Conservation (phyloP, 2,797 vertebrate species). For the Myotis pilosus region DNA sequence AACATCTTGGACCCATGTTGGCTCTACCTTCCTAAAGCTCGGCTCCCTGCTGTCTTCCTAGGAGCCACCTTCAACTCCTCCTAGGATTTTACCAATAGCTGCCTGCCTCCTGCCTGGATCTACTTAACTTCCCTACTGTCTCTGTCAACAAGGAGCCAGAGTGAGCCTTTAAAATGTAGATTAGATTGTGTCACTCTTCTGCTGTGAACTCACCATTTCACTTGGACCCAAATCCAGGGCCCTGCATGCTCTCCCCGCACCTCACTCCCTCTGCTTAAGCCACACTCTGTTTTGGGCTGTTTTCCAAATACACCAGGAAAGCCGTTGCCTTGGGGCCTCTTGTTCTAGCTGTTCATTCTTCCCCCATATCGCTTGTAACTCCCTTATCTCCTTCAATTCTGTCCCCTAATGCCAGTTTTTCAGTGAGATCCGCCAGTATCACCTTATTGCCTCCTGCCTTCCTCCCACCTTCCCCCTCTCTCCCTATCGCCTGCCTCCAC, state of each 20-base stretch:
- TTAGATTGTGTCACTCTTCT: neutral
- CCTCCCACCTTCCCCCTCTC: neutral
- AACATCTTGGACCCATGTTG: neutral
- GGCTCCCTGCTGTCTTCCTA: neutral
- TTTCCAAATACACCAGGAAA: neutral
- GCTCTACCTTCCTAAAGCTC: neutral
- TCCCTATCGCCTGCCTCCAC: rapidly evolving
- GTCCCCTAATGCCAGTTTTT: neutral
- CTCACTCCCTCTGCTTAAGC: neutral
- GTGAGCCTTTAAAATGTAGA: neutral
- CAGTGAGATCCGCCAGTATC: neutral
- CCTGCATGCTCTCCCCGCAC: rapidly evolving
- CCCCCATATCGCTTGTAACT: neutral
- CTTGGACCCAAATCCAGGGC: neutral
- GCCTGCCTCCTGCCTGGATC: neutral
- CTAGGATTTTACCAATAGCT: no score
- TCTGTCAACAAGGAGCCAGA: neutral
- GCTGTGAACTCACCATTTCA: neutral
- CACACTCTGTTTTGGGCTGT: neutral
- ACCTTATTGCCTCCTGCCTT: neutral
- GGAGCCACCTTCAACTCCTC: neutral
- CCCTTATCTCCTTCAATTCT: neutral
- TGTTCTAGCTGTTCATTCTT: neutral
- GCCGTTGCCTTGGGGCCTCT: neutral
- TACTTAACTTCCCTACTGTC: neutral